Percentiles rank a stretch among this genome's conserved stretches.
Evolutionary conservation across 1,140 invertebrate species (phyloP).

Genomic region (Drosophila kanapiae): DNA sequence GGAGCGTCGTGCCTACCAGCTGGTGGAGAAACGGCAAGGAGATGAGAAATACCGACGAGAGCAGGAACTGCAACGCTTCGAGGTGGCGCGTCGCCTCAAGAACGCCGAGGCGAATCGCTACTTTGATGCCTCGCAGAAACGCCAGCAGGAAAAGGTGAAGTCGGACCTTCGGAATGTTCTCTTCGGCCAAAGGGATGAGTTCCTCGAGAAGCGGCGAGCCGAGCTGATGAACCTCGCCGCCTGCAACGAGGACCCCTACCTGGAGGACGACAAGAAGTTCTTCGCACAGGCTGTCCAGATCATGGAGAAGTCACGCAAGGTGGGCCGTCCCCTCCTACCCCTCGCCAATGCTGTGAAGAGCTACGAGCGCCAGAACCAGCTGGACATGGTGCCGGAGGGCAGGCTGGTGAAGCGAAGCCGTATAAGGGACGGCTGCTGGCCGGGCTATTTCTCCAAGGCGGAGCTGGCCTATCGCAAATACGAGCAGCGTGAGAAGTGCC

Average conservation of each 20-base stretch:
- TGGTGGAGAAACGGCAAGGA: neutral
- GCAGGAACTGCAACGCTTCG: conserved; percentile 53
- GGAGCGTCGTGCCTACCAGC: conserved; percentile 51
- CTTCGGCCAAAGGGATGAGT: conserved; percentile 40
- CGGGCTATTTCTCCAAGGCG: conserved; percentile 58
- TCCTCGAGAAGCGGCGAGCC: conserved; percentile 27
- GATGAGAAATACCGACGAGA: conserved; percentile 5
- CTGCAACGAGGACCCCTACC: conserved; percentile 57
- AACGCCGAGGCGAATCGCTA: conserved; percentile 49
- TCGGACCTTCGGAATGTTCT: conserved; percentile 31
- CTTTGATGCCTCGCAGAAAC: conserved; percentile 23
- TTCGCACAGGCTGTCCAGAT: conserved; percentile 40
- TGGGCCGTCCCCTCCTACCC: conserved; percentile 57
- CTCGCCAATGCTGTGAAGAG: conserved; percentile 42
- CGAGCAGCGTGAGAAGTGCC: conserved; percentile 59
- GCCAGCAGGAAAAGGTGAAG: neutral
- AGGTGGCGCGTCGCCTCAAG: conserved; percentile 43
- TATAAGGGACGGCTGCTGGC: conserved; percentile 61
- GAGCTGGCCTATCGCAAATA: conserved; percentile 64
- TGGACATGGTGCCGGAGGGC: conserved; percentile 49
- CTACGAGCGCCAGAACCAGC: conserved; percentile 48
- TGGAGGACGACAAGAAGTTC: conserved; percentile 60
- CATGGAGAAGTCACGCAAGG: conserved; percentile 45
- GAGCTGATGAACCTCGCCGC: conserved; percentile 51
- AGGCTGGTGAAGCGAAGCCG: conserved; percentile 36